Base-by-base conservation (phyloP, 1,140 invertebrate genomes). In the Pomacea maculata region DNA sequence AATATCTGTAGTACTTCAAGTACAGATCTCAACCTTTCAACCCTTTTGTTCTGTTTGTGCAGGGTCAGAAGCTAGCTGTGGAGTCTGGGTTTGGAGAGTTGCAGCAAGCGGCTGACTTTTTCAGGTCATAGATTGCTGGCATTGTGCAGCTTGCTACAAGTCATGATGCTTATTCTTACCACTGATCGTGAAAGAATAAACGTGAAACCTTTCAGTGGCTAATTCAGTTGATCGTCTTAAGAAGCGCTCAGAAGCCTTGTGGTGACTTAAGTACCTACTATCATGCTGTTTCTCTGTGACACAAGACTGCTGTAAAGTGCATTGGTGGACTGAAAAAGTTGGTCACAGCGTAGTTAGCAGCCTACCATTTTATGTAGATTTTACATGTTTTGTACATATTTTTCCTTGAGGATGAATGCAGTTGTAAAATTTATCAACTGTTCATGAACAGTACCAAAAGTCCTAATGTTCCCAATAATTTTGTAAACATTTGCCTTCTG, bases 11-110 rank as follows among this genome's bases (percentile, higher is more conserved):
- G 72, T 25, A 25, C 25, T 25, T 25, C 25, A 25, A 25, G 25
- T 34, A 11, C 64, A 21, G n/a, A 25, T 67, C 3, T 17, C 11
- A 45, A 15, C 12, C 55, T 61, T 14, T 21, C 29, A 61, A n/a
- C 8, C 25, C 52, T 17, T 17, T 71, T 2, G 15, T 70, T 7
- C 10, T 70, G 55, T 63, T 81, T 63, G 74, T 45, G 25, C 78
- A 86, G 83, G 83, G 83, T 25, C 80, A 76, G 64, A 72, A 77
- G 57, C 76, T 85, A 57, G 85, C 85, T 12, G 74, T 76, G 7
- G 85, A 86, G 34, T 84, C 83, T 3, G 84, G 83, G 4, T 78
- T 80, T 12, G 68, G 64, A 25, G 85, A 85, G 71, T 82, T 86
- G 29, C 78, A 81, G 34, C 78, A 81, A n/a, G 82, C 85, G 3